Percentiles rank a stretch among this genome's conserved stretches.
These are phyloP conservation scores for Hesperophylax magnus DNA, from an alignment of 1,140 invertebrate species.

Conservation along the genomic window DNA sequence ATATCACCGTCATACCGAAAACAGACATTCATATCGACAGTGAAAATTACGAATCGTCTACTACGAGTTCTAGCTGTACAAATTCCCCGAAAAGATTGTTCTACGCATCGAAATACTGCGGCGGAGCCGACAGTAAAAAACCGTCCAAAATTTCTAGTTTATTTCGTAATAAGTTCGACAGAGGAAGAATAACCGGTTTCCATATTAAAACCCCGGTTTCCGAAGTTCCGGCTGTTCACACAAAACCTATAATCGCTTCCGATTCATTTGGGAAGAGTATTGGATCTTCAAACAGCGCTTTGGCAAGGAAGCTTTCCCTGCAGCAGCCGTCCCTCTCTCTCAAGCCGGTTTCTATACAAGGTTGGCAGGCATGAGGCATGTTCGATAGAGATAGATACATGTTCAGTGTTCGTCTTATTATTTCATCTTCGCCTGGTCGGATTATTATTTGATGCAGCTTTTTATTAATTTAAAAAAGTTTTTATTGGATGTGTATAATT, in stretches of 20 bases:
- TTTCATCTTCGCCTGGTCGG: neutral
- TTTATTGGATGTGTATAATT: constrained; percentile 31
- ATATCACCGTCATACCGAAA: constrained; percentile 69
- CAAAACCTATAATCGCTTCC: neutral
- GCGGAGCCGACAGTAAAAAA: constrained; percentile 49
- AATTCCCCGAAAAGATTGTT: constrained; percentile 77
- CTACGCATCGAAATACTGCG: constrained; percentile 61
- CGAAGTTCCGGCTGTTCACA: neutral
- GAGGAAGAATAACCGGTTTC: constrained; percentile 44
- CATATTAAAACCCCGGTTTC: constrained; percentile 19
- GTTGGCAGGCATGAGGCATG: constrained; percentile 61
- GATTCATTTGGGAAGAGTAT: constrained; percentile 31
- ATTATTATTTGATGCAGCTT: constrained; percentile 6
- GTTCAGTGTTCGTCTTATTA: constrained; percentile 17
- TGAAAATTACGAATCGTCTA: constrained; percentile 76
- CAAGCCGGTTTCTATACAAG: constrained; percentile 64
- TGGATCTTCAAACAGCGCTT: constrained; percentile 30
- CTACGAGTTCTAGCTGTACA: constrained; percentile 76
- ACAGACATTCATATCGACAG: constrained; percentile 71
- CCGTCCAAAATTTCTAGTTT: constrained; percentile 50
- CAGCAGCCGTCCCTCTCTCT: constrained; percentile 65
- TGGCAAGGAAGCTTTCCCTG: constrained; percentile 62
- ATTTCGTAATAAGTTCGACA: constrained; percentile 53
- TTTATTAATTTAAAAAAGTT: constrained; percentile 8
- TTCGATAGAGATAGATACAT: constrained; percentile 3